Conservation (phyloP, 2,113 vertebrate genomes). For the Syngnathus floridae region DNA sequence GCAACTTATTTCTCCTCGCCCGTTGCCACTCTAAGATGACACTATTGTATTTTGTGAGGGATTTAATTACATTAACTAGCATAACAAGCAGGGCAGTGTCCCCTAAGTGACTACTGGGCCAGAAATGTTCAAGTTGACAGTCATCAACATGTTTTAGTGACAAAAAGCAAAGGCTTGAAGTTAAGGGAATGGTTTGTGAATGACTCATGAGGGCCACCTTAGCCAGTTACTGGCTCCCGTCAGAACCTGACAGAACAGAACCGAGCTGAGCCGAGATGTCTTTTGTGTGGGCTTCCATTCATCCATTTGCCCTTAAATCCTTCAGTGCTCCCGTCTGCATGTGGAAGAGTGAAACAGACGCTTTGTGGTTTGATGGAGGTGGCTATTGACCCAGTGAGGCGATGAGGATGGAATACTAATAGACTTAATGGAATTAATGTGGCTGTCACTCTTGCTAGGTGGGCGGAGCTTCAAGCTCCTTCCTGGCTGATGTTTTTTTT, state of each 20-base stretch:
- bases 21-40: background rate
- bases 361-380: constrained; percentile 53
- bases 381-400: constrained; percentile 51
- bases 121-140: background rate
- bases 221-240: background rate
- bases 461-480: constrained; percentile 32
- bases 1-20: constrained; percentile 3
- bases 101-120: background rate
- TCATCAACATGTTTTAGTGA: background rate
- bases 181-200: background rate
- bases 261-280: constrained; percentile 1
- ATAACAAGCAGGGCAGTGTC: background rate
- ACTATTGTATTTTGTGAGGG: background rate
- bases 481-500: constrained; percentile 7
- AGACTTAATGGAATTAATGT: constrained; percentile 66
- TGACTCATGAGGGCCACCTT: background rate
- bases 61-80: background rate
- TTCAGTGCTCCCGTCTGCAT: constrained; percentile 32
- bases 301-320: constrained; percentile 25
- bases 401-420: constrained; percentile 63
- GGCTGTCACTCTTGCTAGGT: constrained; percentile 49
- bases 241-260: background rate
- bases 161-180: background rate
- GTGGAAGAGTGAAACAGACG: constrained; percentile 24
- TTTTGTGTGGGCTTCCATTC: constrained; percentile 22